These are phyloP conservation scores for Himalopsyche phryganea DNA, from an alignment of 1,140 invertebrate genomes.

Conservation along the genomic window DNA sequence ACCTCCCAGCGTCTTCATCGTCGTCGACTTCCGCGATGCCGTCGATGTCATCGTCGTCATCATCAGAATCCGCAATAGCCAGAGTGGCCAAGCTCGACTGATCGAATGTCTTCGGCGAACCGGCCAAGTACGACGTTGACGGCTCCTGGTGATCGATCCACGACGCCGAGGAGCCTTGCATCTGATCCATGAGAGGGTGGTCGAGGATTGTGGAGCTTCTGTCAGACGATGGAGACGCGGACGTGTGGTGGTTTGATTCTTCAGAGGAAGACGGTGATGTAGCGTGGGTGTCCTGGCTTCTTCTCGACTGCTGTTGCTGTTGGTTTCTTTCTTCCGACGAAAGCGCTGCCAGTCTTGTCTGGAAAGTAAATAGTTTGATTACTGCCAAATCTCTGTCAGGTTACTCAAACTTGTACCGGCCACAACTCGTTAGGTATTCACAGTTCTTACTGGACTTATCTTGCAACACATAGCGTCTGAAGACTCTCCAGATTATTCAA, in stretches of 20 bases:
- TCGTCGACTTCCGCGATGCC: slow-evolving; percentile 1
- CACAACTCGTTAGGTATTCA: no score
- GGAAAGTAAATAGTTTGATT: neutral
- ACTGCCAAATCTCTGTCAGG: neutral
- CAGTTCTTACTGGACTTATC: no score
- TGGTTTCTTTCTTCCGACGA: no score
- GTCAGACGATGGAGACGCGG: slow-evolving; percentile 17
- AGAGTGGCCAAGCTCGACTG: slow-evolving; percentile 20
- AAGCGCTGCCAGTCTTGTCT: slow-evolving; percentile 13
- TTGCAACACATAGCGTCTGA: no score
- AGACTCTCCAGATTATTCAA: no score
- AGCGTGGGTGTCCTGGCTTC: neutral
- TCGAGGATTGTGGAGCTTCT: neutral
- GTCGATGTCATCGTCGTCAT: slow-evolving; percentile 4
- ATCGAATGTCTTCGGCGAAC: slow-evolving; percentile 26
- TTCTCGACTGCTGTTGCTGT: neutral
- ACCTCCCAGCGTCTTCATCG: neutral
- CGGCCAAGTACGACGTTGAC: slow-evolving; percentile 24
- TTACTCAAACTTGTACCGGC: no score
- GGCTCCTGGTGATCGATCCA: slow-evolving; percentile 25
- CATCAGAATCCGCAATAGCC: slow-evolving; percentile 11
- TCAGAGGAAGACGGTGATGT: neutral
- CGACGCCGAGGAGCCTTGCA: neutral
- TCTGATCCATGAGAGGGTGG: neutral
- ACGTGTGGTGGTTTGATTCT: neutral